Conservation (phyloP, 2,113 vertebrate species). For the Ctenomys sociabilis region DNA sequence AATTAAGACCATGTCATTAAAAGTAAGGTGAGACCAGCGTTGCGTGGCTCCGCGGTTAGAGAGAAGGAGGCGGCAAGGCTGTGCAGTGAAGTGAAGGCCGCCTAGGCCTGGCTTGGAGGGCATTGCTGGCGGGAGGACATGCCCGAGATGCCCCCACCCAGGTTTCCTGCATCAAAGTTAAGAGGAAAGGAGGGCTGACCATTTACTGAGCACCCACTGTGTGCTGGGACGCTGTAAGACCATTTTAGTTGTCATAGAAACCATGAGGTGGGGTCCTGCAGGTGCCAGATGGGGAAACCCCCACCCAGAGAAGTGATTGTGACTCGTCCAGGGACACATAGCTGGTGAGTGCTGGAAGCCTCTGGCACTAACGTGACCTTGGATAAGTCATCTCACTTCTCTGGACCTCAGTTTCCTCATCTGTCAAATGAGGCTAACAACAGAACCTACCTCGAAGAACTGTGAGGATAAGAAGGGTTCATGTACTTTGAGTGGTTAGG, state of each 20-base stretch:
- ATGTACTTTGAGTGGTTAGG: background rate
- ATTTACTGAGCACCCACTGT: conserved; percentile 78
- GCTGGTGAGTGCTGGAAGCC: background rate
- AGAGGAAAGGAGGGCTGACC: conserved; percentile 67
- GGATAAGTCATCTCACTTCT: conserved; percentile 48
- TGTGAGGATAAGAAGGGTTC: conserved; percentile 45
- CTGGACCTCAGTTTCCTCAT: conserved; percentile 69
- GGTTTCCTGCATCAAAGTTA: background rate
- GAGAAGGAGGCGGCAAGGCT: background rate
- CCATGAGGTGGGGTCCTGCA: conserved; percentile 46
- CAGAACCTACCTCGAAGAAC: conserved; percentile 72
- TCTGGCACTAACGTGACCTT: background rate
- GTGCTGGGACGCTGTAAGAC: conserved; percentile 59
- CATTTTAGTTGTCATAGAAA: background rate
- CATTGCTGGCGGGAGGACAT: background rate
- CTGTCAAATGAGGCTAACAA: conserved; percentile 63
- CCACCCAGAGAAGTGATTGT: conserved; percentile 18
- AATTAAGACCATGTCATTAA: background rate
- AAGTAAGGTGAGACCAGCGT: background rate
- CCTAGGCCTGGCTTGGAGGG: background rate
- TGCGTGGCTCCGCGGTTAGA: conserved; percentile 9
- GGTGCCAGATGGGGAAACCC: conserved; percentile 25
- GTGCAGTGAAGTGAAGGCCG: background rate
- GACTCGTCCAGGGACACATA: conserved; percentile 33
- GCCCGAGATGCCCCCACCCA: background rate